Evolutionary conservation across 2,888 invertebrate species (phyloP), one percentile per base, ranked within the genome.

Genomic region (Mythimna loreyi): DNA sequence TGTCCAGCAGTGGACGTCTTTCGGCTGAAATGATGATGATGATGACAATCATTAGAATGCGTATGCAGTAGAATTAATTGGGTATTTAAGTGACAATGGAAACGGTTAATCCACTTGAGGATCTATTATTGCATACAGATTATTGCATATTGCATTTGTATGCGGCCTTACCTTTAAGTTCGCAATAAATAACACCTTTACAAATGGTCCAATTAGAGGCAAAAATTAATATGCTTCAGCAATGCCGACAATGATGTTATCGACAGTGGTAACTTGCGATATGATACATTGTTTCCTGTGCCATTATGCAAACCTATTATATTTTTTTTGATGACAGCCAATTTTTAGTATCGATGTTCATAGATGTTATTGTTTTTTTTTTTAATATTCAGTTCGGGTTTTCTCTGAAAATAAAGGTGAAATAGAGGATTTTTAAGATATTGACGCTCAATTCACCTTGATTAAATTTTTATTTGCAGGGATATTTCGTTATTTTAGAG

Each of bases 41-140:
- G n/a, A n/a, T n/a, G n/a, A n/a, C n/a, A n/a, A n/a, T n/a, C n/a
- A n/a, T n/a, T n/a, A n/a, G n/a, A n/a, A n/a, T n/a, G n/a, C n/a
- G 16, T 47, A 74, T 50, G 59, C 56, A 67, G 52, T n/a, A 33
- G 45, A 64, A 77, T 64, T 68, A 80, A 75, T 77, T 68, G n/a
- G n/a, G 43, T n/a, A 75, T n/a, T n/a, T 6, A 50, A 58, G 75
- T 21, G 50, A 52, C 67, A 36, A 11, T 63, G 75, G 66, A 59
- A 50, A 50, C 9, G 30, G 50, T 16, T 58, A 59, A 77, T 76
- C 81, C 43, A 55, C 23, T 21, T 16, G 9, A 11, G 43, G 5
- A 69, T 80, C 81, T 65, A 66, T 66, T 62, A 58, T 64, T 64
- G 69, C 57, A 58, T 36, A 49, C n/a, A 58, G 45, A 58, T 57